A percentile compares a stretch with the other conserved stretches of the same genome.
Conservation (phyloP, 2,113 vertebrate species). For the Chinchilla lanigera region DNA sequence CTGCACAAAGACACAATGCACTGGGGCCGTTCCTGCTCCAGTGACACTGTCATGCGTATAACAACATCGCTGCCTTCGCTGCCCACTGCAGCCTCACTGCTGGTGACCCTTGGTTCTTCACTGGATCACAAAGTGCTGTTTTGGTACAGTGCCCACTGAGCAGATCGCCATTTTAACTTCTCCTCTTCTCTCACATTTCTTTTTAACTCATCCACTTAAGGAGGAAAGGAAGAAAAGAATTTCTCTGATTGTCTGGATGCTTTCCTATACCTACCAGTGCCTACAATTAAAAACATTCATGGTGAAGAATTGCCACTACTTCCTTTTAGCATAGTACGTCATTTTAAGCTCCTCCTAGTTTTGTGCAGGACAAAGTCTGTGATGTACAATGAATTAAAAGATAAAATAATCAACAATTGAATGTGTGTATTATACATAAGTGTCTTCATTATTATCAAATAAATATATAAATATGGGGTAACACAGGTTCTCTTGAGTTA, state of each 20-base stretch:
- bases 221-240: not conserved
- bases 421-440: not conserved
- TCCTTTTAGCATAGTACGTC: not conserved
- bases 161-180: not conserved
- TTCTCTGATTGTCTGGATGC: not conserved
- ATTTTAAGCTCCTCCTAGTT: not conserved
- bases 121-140: not conserved
- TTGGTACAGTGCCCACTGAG: not conserved
- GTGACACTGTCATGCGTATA: not conserved
- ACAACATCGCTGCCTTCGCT: not conserved
- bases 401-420: not conserved
- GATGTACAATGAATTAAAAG: not conserved
- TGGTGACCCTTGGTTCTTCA: not conserved
- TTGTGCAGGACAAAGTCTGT: not conserved
- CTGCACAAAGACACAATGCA: constrained; percentile 24
- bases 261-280: not conserved
- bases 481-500: not conserved
- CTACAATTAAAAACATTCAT: not conserved
- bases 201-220: not conserved
- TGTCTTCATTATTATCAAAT: not conserved
- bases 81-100: not conserved
- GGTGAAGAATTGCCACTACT: not conserved
- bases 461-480: not conserved
- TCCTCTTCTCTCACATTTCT: not conserved
- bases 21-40: not conserved